These are phyloP conservation scores for Vesta saturnalis DNA, from an alignment of 2,888 invertebrate species.

Conservation along the genomic window DNA sequence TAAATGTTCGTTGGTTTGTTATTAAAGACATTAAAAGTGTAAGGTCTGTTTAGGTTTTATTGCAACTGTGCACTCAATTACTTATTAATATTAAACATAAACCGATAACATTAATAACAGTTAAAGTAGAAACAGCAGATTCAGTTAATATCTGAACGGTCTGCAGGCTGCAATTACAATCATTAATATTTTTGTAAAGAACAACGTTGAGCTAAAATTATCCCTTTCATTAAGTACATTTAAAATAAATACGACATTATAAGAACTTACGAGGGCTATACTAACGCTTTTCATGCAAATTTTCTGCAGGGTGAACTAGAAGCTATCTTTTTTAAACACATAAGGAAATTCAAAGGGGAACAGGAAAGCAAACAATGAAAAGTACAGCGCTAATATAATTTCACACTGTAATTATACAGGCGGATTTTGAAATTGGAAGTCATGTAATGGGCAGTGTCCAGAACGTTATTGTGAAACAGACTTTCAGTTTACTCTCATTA, in stretches of 20 bases:
- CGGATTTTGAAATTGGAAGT: slow-evolving; percentile 60
- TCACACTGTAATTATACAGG: slow-evolving; percentile 52
- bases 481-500: slow-evolving; percentile 60
- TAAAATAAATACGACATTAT: slow-evolving; percentile 48
- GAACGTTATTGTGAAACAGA: slow-evolving; percentile 52
- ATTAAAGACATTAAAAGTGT: no score
- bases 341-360: slow-evolving; percentile 25
- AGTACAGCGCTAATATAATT: slow-evolving; percentile 45
- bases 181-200: slow-evolving; percentile 49
- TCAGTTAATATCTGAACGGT: slow-evolving; percentile 35
- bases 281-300: slow-evolving; percentile 31
- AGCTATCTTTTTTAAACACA: slow-evolving; percentile 28
- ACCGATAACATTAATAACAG: slow-evolving; percentile 37
- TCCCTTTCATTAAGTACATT: slow-evolving; percentile 49
- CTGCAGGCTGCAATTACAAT: slow-evolving; percentile 39
- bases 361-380: slow-evolving; percentile 38
- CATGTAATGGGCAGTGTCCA: slow-evolving; percentile 56
- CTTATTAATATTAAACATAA: slow-evolving; percentile 34
- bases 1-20: no score
- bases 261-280: slow-evolving; percentile 43
- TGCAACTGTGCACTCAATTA: slow-evolving; percentile 24
- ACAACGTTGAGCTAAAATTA: slow-evolving; percentile 46
- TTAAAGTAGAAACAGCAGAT: slow-evolving; percentile 36
- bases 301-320: slow-evolving; percentile 27
- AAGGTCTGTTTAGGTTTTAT: slow-evolving; percentile 18